These are phyloP conservation scores for Orgyia antiqua DNA, from an alignment of 2,888 invertebrate genomes.

Conservation along the genomic window DNA sequence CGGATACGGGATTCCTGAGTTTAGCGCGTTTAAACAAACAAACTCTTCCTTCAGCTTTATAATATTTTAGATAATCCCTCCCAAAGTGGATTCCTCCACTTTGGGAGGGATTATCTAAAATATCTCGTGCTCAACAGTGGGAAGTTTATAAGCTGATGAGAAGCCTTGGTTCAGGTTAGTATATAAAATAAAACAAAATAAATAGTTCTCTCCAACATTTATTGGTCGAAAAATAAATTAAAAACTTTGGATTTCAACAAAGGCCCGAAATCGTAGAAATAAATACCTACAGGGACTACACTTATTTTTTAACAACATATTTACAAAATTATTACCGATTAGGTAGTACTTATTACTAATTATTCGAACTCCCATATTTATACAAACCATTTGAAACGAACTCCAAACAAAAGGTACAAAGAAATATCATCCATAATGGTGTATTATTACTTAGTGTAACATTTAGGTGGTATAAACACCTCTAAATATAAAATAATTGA, in stretches of 20 bases:
- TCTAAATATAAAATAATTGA: too few relatives aligned
- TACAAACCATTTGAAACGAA: conserved; percentile 17
- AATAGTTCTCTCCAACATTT: conserved; percentile 75
- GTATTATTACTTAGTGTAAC: conserved; percentile 3
- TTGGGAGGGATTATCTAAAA: too few relatives aligned
- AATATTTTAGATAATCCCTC: too few relatives aligned
- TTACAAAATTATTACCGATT: conserved; percentile 49
- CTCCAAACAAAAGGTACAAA: conserved; percentile 6
- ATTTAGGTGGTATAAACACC: too few relatives aligned
- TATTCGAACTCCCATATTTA: conserved; percentile 29
- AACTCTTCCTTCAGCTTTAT: too few relatives aligned
- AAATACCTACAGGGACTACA: conserved; percentile 73
- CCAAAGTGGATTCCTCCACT: too few relatives aligned
- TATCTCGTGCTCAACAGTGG: too few relatives aligned
- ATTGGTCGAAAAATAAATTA: conserved; percentile 79
- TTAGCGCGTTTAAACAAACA: too few relatives aligned
- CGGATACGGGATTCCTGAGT: too few relatives aligned
- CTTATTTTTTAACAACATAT: conserved; percentile 69
- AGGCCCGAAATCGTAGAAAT: conserved; percentile 76
- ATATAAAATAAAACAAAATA: conserved; percentile 39
- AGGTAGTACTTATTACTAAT: conserved; percentile 59
- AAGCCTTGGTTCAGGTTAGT: too few relatives aligned
- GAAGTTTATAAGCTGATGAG: too few relatives aligned
- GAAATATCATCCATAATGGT: conserved; percentile 5
- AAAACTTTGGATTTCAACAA: conserved; percentile 77